Base-by-base conservation (phyloP, 2,113 vertebrate species). In the Gadus macrocephalus region DNA sequence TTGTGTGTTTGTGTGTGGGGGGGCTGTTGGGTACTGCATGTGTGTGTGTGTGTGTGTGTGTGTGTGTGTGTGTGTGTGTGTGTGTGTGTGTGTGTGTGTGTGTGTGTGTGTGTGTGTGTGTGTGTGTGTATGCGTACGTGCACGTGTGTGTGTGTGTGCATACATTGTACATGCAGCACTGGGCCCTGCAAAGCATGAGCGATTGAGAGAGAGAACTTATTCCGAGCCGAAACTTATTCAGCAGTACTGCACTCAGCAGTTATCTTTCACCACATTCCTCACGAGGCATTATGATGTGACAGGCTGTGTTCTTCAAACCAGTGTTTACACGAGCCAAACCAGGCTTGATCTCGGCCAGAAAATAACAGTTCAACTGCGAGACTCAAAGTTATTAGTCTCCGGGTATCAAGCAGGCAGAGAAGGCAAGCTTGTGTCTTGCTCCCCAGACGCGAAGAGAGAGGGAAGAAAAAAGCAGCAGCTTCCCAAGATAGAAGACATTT, bases 271-370 rank as follows among this genome's bases (percentile, higher is more conserved):
- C 9, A 53, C 53, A 71, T 63, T 72, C 59, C 72, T 76, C 75
- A 53, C 56, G 27, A 31, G 19, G 42, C 62, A 79, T 78, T 66
- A 17, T 20, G 64, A 16, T 27, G 49, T 0, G 2, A 69, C 78
- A 77, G 14, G 35, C 72, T 66, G 61, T 77, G 73, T 64, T 71
- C 62, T 63, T 71, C 56, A 67, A 78, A 78, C 53, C 28, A 25
- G 19, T 31, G 69, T 77, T 83, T 64, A 76, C 68, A 78, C 70
- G 80, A 69, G 64, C 72, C 78, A 59, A 82, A 61, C 64, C 9
- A 22, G 78, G 42, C 42, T 14, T 49, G 42, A 49, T 67, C 56
- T 70, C 25, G 72, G 75, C 42, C 69, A 35, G 69, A 77, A 80
- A 42, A 67, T 53, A 73, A 63, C 28, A 73, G 22, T 67, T 74